Evolutionary conservation across 2,797 vertebrate species (phyloP), one percentile per base, ranked within the genome.

Genomic region (Sphenodon punctatus): DNA sequence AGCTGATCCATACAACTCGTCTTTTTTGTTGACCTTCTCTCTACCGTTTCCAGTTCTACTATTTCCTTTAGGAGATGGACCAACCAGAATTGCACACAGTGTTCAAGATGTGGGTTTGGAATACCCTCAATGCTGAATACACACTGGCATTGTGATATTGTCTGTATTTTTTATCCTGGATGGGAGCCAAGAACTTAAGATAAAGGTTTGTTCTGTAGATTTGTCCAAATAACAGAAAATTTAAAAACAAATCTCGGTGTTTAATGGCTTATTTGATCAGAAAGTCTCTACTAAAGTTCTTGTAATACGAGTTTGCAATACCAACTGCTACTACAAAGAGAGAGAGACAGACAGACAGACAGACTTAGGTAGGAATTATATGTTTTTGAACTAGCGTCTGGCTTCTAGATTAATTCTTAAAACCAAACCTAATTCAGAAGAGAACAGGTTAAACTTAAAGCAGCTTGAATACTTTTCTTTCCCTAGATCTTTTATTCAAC

Each of bases 401-500:
- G n/a, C n/a, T n/a, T n/a, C n/a, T 75, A 56, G 43, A 48, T 85
- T 88, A 58, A 56, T 78, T 60, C 53, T 51, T 81, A 60, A 45
- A 85, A 19, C 23, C 59, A 86, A 66, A 32, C 66, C 17, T 8
- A 10, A 48, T 56, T 84, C 78, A 71, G 59, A 73, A 53, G 39
- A 10, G n/a, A 73, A 76, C 46, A 86, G 68, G 79, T 88, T 85
- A 78, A 64, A 43, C 15, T 34, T 25, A 38, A 59, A 56, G 0
- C 0, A 6, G 60, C 81, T 2, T 5, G 51, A 9, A 71, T 45
- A 86, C 46, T 9, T 63, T 78, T 55, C 51, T 68, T 80, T 71
- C 73, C 85, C 60, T 38, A 70, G 70, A 75, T 83, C 91, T 79
- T 80, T 23, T 4, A 27, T 78, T 85, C n/a, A 75, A 86, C 91